These are phyloP conservation scores for Diabrotica virgifera DNA, from an alignment of 1,140 invertebrate species.

Conservation along the genomic window DNA sequence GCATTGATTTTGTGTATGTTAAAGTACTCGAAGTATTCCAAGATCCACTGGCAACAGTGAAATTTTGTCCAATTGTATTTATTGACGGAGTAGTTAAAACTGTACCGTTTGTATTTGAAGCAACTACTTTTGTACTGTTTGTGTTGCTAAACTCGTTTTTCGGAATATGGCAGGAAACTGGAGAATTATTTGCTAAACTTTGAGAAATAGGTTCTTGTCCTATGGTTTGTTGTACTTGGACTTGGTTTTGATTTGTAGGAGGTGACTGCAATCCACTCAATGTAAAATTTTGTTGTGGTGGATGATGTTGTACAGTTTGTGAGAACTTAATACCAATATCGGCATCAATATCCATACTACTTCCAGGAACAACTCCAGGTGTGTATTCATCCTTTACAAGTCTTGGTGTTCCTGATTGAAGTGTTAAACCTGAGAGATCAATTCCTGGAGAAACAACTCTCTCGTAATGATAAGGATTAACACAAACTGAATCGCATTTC, in stretches of 20 bases:
- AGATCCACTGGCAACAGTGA: no score
- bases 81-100: no score
- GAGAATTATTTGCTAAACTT: no score
- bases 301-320: slow-evolving; percentile 79
- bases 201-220: no score
- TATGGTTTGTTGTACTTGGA: no score
- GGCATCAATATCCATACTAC: slow-evolving; percentile 73
- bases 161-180: no score
- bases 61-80: no score
- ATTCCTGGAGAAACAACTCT: slow-evolving; percentile 96
- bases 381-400: slow-evolving; percentile 81
- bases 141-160: no score
- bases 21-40: no score
- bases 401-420: slow-evolving; percentile 70
- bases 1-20: no score
- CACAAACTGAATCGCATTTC: slow-evolving; percentile 96
- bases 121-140: no score
- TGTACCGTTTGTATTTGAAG: no score
- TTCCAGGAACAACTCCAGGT: slow-evolving; percentile 53
- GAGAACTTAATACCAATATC: slow-evolving; percentile 54
- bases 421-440: slow-evolving; percentile 81
- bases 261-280: slow-evolving; percentile 37
- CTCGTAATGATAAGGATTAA: slow-evolving; percentile 99
- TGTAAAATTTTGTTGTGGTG: slow-evolving; percentile 54
- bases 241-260: slow-evolving; percentile 19